A percentile compares a stretch with the other conserved stretches of the same genome.
Conservation (phyloP, 2,797 vertebrate species). For the Danio jaintianensis region DNA sequence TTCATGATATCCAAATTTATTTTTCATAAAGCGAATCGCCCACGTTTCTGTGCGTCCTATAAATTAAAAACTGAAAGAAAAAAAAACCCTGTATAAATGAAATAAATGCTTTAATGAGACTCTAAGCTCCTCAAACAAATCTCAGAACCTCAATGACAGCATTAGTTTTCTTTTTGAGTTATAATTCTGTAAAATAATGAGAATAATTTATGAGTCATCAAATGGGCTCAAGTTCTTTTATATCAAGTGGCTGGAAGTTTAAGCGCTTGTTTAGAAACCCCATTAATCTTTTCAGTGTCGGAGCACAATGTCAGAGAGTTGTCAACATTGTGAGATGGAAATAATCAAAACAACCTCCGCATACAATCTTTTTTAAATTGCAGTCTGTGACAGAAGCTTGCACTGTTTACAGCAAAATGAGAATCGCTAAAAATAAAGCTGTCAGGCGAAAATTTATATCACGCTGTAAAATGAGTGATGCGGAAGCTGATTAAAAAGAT, state of each 20-base stretch:
- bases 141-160: constrained; percentile 32
- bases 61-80: constrained; percentile 42
- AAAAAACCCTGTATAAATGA: constrained; percentile 51
- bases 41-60: constrained; percentile 52
- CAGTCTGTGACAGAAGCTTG: not conserved
- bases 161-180: constrained; percentile 22
- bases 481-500: constrained; percentile 16
- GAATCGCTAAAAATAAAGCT: not conserved
- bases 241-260: constrained; percentile 3
- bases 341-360: constrained; percentile 23
- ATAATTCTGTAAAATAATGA: constrained; percentile 46
- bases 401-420: constrained; percentile 25
- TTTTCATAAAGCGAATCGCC: constrained; percentile 53
- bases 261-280: constrained; percentile 33
- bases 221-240: not conserved
- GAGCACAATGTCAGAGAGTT: constrained; percentile 30
- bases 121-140: constrained; percentile 52
- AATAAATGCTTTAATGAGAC: constrained; percentile 59
- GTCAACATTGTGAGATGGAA: constrained; percentile 26
- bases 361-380: constrained; percentile 35
- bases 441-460: not conserved
- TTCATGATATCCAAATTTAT: constrained; percentile 55
- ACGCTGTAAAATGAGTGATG: constrained; percentile 11
- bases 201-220: constrained; percentile 29
- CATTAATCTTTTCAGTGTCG: constrained; percentile 26